phyloP scores from a whole-genome alignment of 2,113 vertebrate genomes.

The Macquaria australasica region DNA sequence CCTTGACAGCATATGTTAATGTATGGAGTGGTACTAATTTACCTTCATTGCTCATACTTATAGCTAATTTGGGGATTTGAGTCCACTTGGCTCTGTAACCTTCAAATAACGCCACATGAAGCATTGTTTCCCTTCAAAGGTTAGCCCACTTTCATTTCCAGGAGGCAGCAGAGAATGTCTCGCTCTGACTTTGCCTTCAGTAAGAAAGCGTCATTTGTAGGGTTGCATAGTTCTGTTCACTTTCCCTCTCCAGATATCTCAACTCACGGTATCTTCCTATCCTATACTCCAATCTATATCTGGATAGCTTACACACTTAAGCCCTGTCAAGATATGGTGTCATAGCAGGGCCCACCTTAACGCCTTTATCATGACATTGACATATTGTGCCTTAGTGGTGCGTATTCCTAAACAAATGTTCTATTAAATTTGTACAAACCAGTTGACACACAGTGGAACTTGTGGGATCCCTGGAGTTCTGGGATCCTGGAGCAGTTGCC shows the following conservation, averaged over 20 bases:
- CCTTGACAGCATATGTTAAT: constrained; percentile 28
- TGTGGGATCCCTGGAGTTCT: background rate
- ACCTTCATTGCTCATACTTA: background rate
- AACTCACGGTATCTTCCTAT: background rate
- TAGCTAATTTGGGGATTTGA: constrained; percentile 3
- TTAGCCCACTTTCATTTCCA: background rate
- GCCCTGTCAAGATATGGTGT: background rate
- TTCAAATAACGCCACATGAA: background rate
- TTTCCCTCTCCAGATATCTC: background rate
- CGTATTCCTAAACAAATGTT: background rate
- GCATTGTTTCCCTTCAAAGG: background rate
- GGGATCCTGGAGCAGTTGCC: background rate
- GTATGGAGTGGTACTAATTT: background rate
- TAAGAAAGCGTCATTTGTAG: background rate
- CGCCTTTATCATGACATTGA: background rate
- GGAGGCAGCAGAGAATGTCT: no score
- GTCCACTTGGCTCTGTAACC: background rate
- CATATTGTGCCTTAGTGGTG: background rate
- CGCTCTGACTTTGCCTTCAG: background rate
- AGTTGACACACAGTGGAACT: background rate
- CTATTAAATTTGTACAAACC: background rate
- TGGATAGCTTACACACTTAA: background rate
- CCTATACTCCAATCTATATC: background rate
- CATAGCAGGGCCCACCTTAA: background rate
- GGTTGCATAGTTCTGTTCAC: background rate